Percentiles rank a stretch among this genome's conserved stretches.
These are phyloP conservation scores for Parapsyche elsis DNA, from an alignment of 1,140 invertebrate species.

Conservation along the genomic window DNA sequence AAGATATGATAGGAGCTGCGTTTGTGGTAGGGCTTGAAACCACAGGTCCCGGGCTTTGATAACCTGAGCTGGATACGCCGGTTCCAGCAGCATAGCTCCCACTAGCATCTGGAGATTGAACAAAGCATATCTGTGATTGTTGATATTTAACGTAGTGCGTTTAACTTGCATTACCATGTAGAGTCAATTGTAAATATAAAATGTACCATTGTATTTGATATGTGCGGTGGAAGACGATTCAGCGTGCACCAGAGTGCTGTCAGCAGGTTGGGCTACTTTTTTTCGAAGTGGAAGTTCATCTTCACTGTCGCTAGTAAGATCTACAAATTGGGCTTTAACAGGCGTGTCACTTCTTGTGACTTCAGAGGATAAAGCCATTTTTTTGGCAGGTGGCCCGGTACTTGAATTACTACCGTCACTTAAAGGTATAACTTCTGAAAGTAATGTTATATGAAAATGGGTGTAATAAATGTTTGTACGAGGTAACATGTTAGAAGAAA, in stretches of 20 bases:
- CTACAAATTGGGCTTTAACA: constrained; percentile 59
- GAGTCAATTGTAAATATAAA: neutral
- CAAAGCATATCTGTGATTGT: neutral
- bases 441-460: constrained; percentile 1
- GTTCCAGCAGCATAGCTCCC: constrained; percentile 61
- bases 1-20: constrained; percentile 65
- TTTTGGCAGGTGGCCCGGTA: constrained; percentile 57
- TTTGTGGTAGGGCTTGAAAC: constrained; percentile 33
- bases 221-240: constrained; percentile 33
- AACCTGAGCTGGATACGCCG: constrained; percentile 70
- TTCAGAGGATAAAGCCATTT: constrained; percentile 55
- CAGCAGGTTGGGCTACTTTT: constrained; percentile 62
- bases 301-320: constrained; percentile 66
- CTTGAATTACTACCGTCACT: constrained; percentile 58
- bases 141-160: constrained; percentile 1
- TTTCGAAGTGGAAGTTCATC: constrained; percentile 65
- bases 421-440: constrained; percentile 64
- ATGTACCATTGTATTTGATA: constrained; percentile 48
- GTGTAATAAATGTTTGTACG: neutral
- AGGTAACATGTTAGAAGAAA: neutral
- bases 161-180: neutral
- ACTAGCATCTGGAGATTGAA: constrained; percentile 48
- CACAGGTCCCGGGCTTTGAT: constrained; percentile 62
- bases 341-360: neutral
- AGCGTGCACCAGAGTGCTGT: constrained; percentile 57